These are phyloP conservation scores for Alces alces DNA, from an alignment of 2,113 vertebrate genomes.

Conservation along the genomic window DNA sequence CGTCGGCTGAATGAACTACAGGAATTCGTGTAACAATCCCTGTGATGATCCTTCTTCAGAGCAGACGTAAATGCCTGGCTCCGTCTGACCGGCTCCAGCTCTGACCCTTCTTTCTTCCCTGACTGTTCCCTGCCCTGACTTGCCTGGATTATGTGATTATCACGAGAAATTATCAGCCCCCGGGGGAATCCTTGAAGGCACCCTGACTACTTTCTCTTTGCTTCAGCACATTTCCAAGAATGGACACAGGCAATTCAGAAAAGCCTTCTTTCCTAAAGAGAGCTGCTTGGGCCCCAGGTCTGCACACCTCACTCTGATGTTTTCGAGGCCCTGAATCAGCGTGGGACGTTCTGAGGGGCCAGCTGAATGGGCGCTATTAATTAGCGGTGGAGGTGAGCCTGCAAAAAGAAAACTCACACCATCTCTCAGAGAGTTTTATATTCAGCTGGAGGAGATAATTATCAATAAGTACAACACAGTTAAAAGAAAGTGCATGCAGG, in stretches of 20 bases:
- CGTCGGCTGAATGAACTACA: neutral
- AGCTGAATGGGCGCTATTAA: rapidly evolving
- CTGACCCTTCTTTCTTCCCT: neutral
- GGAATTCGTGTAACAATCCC: neutral
- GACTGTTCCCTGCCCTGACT: neutral
- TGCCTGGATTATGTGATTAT: neutral
- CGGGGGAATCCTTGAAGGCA: neutral
- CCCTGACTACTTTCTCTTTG: neutral
- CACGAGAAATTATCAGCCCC: neutral
- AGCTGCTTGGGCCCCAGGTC: neutral
- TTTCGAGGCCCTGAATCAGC: neutral
- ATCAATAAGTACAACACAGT: neutral
- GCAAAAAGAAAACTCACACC: neutral
- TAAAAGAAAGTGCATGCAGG: neutral
- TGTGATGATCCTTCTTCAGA: neutral
- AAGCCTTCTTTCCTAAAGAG: neutral
- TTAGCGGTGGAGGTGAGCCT: rapidly evolving
- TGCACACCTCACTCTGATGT: neutral
- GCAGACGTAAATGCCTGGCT: rapidly evolving
- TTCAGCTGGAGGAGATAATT: neutral
- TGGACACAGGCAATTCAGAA: neutral
- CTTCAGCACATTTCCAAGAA: neutral
- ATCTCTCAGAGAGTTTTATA: neutral
- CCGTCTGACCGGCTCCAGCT: neutral
- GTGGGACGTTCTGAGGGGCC: neutral